Conservation (phyloP, 2,888 invertebrate species). For the Tolmerus cingulatus region DNA sequence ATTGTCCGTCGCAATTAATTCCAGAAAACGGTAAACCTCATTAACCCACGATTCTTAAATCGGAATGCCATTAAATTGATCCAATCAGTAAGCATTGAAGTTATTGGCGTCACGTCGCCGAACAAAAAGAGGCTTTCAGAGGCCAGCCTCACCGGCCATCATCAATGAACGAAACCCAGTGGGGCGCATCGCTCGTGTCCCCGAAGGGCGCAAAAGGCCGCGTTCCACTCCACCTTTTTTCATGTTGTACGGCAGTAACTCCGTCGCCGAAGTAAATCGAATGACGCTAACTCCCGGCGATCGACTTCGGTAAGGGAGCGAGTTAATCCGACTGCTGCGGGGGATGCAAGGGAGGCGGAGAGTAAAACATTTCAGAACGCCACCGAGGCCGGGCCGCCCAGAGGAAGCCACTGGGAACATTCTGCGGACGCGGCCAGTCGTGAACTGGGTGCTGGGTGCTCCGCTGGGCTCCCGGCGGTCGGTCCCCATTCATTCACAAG, state of each 20-base stretch:
- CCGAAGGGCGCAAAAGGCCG: background rate
- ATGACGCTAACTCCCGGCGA: background rate
- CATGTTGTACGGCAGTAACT: background rate
- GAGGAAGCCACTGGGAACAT: background rate
- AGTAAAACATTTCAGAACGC: background rate
- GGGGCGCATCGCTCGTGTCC: background rate
- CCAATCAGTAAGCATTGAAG: background rate
- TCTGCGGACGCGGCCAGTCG: background rate
- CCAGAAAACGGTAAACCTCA: background rate
- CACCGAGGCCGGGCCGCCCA: background rate
- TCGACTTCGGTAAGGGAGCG: background rate
- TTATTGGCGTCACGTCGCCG: background rate
- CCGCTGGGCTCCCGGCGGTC: background rate
- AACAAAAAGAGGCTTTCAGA: background rate
- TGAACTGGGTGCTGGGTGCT: background rate
- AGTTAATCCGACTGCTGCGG: background rate
- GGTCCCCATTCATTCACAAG: constrained; percentile 25
- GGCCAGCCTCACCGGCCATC: background rate
- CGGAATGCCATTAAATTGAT: background rate
- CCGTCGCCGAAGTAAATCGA: background rate
- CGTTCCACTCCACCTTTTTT: background rate
- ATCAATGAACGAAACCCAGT: background rate
- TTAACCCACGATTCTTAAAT: background rate
- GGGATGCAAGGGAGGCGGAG: background rate
- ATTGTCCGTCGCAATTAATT: background rate